A percentile compares a stretch with the other conserved stretches of the same genome.
Evolutionary conservation across 92 coral and sea anemone genomes (phyloP).

Genomic region (Galaxea fascicularis): DNA sequence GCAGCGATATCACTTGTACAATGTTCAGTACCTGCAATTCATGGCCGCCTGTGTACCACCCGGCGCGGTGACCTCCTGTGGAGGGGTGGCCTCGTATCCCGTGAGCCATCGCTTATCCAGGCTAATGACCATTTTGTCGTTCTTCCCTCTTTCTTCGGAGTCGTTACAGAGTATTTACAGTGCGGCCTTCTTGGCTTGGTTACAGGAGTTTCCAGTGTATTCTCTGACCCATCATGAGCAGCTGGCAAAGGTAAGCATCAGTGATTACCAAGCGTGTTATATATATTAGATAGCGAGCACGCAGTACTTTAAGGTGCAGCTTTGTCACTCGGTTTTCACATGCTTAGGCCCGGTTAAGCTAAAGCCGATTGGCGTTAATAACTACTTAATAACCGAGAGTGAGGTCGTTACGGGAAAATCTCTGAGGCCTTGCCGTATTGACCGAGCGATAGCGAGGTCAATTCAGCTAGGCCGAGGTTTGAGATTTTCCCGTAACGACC

Average conservation of each 20-base stretch:
- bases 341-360: too few species aligned
- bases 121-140: constrained; percentile 91
- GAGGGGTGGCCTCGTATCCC: constrained; percentile 86
- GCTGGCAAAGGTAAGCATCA: constrained; percentile 73
- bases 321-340: too few species aligned
- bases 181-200: constrained; percentile 82
- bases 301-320: too few species aligned
- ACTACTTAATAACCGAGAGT: too few species aligned
- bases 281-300: too few species aligned
- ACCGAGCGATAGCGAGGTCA: too few species aligned
- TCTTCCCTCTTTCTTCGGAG: constrained; percentile 75
- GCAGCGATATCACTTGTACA: constrained; percentile 74
- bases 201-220: constrained; percentile 97
- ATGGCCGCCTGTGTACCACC: constrained; percentile 96
- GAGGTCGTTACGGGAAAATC: too few species aligned
- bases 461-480: too few species aligned
- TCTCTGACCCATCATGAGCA: constrained; percentile 88
- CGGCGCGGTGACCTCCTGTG: constrained; percentile 81
- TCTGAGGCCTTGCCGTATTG: too few species aligned
- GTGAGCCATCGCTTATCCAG: constrained; percentile 90
- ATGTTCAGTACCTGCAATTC: constrained; percentile 80
- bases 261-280: not conserved
- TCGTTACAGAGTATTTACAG: constrained; percentile 88
- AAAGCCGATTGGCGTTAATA: too few species aligned
- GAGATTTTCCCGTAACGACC: too few species aligned